Evolutionary conservation across 1,140 invertebrate genomes (phyloP).

Genomic region (Cataglyphis hispanica): DNA sequence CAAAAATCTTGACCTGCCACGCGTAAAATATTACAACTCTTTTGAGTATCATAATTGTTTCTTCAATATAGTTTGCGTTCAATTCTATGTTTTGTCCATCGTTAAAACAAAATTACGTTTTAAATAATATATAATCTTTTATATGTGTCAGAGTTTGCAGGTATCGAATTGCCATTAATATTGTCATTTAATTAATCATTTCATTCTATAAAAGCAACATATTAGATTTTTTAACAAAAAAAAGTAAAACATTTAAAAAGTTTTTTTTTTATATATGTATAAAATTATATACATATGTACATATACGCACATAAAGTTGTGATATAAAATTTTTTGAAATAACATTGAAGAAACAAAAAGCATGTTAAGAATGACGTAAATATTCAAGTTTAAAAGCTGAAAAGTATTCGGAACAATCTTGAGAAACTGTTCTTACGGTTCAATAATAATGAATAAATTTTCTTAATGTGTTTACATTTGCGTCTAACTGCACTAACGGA

Average conservation of each 20-base stretch:
- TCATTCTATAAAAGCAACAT: neutral
- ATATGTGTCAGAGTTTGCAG: neutral
- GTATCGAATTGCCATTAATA: neutral
- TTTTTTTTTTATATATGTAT: slow-evolving; percentile 5
- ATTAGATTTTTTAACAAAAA: neutral
- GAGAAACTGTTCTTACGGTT: neutral
- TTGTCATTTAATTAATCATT: neutral
- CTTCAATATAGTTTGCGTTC: neutral
- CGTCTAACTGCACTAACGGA: neutral
- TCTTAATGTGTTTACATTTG: slow-evolving; percentile 38
- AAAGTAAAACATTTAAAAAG: neutral
- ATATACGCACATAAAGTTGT: too few relatives aligned
- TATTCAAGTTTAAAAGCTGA: neutral
- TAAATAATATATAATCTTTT: neutral
- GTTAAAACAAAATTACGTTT: neutral
- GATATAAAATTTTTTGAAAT: neutral
- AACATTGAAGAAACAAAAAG: neutral
- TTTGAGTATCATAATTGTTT: neutral
- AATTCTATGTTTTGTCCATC: neutral
- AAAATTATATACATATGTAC: neutral
- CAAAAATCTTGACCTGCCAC: neutral
- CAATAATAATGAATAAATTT: slow-evolving; percentile 57
- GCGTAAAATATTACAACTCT: neutral
- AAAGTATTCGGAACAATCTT: neutral
- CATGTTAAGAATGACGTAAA: neutral